Evolutionary conservation across 2,888 invertebrate species (phyloP).

Genomic region (Ceraclea dissimilis): DNA sequence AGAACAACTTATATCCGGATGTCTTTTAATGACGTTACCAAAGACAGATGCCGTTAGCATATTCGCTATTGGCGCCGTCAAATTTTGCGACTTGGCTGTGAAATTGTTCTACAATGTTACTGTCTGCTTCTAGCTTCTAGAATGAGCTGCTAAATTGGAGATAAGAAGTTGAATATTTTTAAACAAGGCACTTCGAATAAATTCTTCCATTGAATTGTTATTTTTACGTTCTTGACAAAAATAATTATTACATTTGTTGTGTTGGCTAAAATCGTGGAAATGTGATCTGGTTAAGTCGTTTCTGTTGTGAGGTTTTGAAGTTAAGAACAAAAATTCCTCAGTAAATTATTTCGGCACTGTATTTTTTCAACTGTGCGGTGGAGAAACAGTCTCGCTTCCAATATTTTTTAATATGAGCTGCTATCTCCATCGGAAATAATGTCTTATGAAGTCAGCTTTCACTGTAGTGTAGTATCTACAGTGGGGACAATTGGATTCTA

Average conservation of each 20-base stretch:
- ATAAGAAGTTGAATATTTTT: too few species aligned
- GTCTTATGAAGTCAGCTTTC: neutral
- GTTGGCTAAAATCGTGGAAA: neutral
- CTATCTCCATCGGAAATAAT: constrained; percentile 1
- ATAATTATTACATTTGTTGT: neutral
- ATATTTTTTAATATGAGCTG: neutral
- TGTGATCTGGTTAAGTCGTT: neutral
- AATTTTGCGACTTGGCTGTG: too few species aligned
- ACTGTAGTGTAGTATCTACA: too few species aligned
- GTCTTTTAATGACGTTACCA: too few species aligned
- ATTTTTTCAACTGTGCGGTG: neutral
- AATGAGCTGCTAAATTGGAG: too few species aligned
- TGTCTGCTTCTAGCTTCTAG: too few species aligned
- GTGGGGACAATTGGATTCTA: neutral
- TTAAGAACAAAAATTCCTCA: neutral
- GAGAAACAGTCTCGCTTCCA: neutral
- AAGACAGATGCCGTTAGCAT: too few species aligned
- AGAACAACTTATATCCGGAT: too few species aligned
- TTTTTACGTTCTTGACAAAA: neutral
- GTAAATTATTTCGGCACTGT: neutral
- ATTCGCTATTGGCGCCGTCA: too few species aligned
- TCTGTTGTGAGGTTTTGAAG: constrained; percentile 1
- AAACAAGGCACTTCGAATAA: too few species aligned
- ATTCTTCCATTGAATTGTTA: neutral
- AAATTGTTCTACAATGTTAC: too few species aligned